These are phyloP conservation scores for Leptinotarsa texana DNA, from an alignment of 1,140 invertebrate genomes.

Conservation along the genomic window DNA sequence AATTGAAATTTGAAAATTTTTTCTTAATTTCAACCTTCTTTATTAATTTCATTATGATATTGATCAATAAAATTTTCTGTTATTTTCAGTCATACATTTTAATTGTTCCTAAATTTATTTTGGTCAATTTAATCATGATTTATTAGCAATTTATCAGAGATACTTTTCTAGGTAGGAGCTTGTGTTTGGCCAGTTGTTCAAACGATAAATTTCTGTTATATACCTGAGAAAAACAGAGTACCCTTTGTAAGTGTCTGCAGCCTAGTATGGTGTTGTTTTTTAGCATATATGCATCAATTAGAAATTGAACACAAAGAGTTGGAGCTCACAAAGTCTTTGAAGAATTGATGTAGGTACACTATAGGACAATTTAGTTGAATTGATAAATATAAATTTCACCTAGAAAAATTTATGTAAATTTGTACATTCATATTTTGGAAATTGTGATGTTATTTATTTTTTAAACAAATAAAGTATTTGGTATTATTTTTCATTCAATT, in stretches of 20 bases:
- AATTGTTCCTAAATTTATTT: not conserved
- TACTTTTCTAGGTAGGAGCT: constrained; percentile 66
- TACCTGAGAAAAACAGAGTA: constrained; percentile 79
- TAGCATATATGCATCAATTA: constrained; percentile 83
- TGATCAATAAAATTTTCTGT: too few species aligned
- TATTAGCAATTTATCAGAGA: not conserved
- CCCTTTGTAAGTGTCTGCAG: constrained; percentile 83
- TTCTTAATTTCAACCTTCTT: too few species aligned
- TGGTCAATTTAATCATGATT: not conserved
- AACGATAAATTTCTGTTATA: constrained; percentile 78
- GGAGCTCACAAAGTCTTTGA: constrained; percentile 13
- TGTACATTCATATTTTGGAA: not conserved
- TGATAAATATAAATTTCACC: not conserved
- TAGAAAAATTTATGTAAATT: not conserved
- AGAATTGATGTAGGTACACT: not conserved
- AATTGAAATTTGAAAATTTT: too few species aligned
- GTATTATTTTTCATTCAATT: not conserved
- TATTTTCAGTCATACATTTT: too few species aligned
- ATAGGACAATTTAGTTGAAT: not conserved
- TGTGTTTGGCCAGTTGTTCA: constrained; percentile 82
- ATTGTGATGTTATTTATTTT: not conserved
- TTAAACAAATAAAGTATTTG: not conserved
- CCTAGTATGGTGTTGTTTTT: constrained; percentile 81
- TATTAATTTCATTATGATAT: too few species aligned
- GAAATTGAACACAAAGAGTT: constrained; percentile 57